Conservation (phyloP, 1,140 invertebrate genomes). For the Aphaenogaster floridana region DNA sequence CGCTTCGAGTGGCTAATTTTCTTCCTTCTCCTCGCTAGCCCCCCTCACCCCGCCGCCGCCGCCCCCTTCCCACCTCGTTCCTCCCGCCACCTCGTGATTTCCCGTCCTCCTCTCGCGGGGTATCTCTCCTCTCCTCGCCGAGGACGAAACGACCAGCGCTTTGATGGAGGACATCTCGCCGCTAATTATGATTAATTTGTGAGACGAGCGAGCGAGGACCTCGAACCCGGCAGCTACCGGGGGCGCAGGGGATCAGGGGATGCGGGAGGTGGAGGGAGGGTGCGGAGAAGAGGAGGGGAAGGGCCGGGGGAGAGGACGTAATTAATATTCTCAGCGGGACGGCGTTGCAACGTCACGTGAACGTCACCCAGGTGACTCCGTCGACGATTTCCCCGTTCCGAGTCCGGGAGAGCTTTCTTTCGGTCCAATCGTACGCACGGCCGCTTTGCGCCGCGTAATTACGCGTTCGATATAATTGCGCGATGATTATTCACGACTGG, state of each 20-base stretch:
- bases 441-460: slow-evolving; percentile 51
- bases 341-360: slow-evolving; percentile 72
- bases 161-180: slow-evolving; percentile 78
- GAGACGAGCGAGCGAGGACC: slow-evolving; percentile 70
- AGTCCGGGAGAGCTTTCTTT: slow-evolving; percentile 32
- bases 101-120: slow-evolving; percentile 26
- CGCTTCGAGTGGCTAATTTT: slow-evolving; percentile 77
- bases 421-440: slow-evolving; percentile 15
- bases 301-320: slow-evolving; percentile 68
- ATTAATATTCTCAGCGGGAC: slow-evolving; percentile 80
- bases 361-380: slow-evolving; percentile 77
- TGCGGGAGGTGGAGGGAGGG: too few relatives aligned
- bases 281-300: background rate
- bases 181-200: slow-evolving; percentile 83
- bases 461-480: slow-evolving; percentile 61
- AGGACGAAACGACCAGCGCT: slow-evolving; percentile 69
- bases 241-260: slow-evolving; percentile 51
- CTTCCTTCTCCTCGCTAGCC: slow-evolving; percentile 65
- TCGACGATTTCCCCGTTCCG: slow-evolving; percentile 62
- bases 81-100: slow-evolving; percentile 29
- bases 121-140: slow-evolving; percentile 20
- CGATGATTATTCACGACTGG: slow-evolving; percentile 64
- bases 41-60: background rate
- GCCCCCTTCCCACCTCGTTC: background rate
- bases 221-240: slow-evolving; percentile 71